Evolutionary conservation across 2,888 invertebrate species (phyloP).

Genomic region (Latrodectus elegans): DNA sequence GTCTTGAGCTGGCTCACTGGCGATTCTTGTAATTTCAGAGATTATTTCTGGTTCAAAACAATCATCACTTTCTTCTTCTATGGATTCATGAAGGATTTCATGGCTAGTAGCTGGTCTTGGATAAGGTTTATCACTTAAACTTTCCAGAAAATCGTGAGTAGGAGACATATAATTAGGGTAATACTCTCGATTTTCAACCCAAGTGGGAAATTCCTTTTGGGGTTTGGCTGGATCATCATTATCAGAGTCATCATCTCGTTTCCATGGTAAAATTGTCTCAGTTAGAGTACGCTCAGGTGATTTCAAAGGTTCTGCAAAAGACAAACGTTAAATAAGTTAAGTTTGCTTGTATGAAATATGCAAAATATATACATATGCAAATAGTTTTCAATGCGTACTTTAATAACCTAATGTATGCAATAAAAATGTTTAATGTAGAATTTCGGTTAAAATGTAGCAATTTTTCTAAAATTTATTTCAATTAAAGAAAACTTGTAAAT

Average conservation of each 20-base stretch:
- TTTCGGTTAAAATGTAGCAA: no score
- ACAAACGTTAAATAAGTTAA: background rate
- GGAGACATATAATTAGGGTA: conserved; percentile 89
- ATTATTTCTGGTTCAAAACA: background rate
- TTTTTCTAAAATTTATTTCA: no score
- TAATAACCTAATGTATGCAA: no score
- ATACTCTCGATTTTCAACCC: conserved; percentile 96
- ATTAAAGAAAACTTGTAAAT: no score
- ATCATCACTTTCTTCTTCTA: conserved; percentile 56
- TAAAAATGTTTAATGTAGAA: no score
- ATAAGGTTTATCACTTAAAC: conserved; percentile 16
- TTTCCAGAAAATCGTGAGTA: conserved; percentile 88
- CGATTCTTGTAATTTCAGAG: background rate
- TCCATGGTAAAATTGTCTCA: conserved; percentile 94
- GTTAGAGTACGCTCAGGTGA: conserved; percentile 86
- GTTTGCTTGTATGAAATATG: background rate
- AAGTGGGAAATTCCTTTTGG: conserved; percentile 93
- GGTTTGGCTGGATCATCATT: conserved; percentile 81
- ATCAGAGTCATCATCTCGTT: conserved; percentile 79
- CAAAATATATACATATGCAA: no score
- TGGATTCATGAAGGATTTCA: conserved; percentile 14
- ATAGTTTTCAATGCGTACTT: no score
- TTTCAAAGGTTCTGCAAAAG: conserved; percentile 2
- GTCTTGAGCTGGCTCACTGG: background rate
- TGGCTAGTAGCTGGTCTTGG: background rate